Percentiles rank a stretch among this genome's conserved stretches.
Evolutionary conservation across 2,113 vertebrate species (phyloP).

Genomic region (Petroica traversi): DNA sequence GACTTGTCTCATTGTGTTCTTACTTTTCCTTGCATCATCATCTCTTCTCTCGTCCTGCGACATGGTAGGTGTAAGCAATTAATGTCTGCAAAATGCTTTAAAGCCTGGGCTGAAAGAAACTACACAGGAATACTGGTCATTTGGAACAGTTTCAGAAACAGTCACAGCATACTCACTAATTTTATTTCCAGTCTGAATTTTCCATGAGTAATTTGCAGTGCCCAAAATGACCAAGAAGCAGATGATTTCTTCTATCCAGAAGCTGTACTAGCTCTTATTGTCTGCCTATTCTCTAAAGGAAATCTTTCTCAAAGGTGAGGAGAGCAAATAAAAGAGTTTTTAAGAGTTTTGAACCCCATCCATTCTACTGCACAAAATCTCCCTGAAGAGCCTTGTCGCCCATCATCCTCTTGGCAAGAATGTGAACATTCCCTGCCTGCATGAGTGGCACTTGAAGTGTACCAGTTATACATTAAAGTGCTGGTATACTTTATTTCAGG

Average conservation of each 20-base stretch:
- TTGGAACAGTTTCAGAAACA: background rate
- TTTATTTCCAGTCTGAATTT: conserved; percentile 21
- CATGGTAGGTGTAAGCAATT: background rate
- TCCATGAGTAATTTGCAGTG: background rate
- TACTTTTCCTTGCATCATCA: background rate
- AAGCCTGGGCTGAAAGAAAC: background rate
- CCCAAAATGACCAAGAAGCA: background rate
- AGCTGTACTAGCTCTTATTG: background rate
- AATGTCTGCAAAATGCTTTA: background rate
- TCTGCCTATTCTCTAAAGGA: background rate
- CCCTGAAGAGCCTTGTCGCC: rapidly evolving
- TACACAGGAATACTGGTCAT: background rate
- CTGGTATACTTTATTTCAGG: background rate
- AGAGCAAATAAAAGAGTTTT: background rate
- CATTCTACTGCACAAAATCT: background rate
- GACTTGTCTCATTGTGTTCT: background rate
- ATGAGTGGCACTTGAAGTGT: background rate
- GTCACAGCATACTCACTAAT: background rate
- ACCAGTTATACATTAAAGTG: background rate
- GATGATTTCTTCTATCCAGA: background rate
- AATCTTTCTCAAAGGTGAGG: background rate
- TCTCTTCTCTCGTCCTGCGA: conserved; percentile 1
- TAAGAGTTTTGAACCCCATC: background rate
- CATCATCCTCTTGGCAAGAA: background rate
- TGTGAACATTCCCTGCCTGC: background rate